Evolutionary conservation across 2,113 vertebrate genomes (phyloP).

Genomic region (Actenoides hombroni): DNA sequence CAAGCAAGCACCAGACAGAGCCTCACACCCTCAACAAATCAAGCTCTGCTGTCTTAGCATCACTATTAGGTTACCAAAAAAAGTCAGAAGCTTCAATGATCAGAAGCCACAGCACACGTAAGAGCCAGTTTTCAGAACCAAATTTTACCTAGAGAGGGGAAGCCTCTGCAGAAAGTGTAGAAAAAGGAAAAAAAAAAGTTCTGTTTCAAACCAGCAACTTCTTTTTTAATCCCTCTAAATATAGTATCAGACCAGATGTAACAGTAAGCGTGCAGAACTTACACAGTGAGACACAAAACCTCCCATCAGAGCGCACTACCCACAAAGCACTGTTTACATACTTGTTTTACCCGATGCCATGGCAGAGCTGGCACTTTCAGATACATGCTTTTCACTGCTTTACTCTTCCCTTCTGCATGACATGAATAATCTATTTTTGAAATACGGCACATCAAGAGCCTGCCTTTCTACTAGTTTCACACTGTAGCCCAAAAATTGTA

Average conservation of each 20-base stretch:
- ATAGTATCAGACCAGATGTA: neutral
- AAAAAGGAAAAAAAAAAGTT: neutral
- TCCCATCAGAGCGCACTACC: neutral
- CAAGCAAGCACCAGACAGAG: neutral
- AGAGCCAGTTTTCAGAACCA: neutral
- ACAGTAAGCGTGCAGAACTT: neutral
- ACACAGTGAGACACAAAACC: neutral
- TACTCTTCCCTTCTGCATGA: neutral
- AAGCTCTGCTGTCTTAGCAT: neutral
- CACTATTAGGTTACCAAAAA: neutral
- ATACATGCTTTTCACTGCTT: neutral
- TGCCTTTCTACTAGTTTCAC: neutral
- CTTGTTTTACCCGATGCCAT: neutral
- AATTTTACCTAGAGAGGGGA: neutral
- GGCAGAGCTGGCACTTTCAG: neutral
- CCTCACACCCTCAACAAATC: neutral
- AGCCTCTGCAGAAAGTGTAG: neutral
- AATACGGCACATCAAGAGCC: neutral
- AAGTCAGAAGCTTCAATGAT: neutral
- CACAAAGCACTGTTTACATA: neutral
- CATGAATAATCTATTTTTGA: neutral
- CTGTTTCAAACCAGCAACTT: neutral
- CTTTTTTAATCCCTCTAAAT: neutral
- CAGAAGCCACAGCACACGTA: neutral
- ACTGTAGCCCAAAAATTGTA: rapidly evolving